phyloP scores from a whole-genome alignment of 2,113 vertebrate species.

The Hucho hucho region DNA sequence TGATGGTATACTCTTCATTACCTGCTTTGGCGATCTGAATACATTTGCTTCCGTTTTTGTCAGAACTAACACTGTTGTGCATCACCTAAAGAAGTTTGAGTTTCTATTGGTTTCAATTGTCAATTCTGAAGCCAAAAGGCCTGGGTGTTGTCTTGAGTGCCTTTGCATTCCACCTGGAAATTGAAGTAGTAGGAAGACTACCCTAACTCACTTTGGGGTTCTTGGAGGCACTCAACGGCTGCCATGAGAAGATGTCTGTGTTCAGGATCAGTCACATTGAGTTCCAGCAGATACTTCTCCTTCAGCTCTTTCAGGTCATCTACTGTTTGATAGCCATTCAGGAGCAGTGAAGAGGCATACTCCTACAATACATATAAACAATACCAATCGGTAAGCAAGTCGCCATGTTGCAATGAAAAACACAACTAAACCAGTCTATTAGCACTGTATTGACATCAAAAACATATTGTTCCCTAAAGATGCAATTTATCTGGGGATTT shows the following conservation, averaged over 20 bases:
- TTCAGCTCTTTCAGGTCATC: conserved; percentile 86
- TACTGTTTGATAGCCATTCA: conserved; percentile 85
- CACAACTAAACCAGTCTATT: too few species aligned
- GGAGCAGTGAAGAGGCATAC: conserved; percentile 78
- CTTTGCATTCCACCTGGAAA: background rate
- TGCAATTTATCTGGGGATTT: too few species aligned
- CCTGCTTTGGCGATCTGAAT: too few species aligned
- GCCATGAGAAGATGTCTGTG: conserved; percentile 80
- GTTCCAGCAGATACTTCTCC: conserved; percentile 84
- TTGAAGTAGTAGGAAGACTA: background rate
- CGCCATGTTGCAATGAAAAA: background rate
- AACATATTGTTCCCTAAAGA: too few species aligned
- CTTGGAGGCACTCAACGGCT: conserved; percentile 78
- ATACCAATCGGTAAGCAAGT: background rate
- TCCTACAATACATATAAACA: conserved; percentile 67
- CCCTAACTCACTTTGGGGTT: conserved; percentile 78
- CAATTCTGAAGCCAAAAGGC: too few species aligned
- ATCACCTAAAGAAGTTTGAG: too few species aligned
- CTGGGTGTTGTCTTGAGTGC: conserved; percentile 10
- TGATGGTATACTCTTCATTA: too few species aligned
- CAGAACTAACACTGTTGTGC: too few species aligned
- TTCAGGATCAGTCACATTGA: conserved; percentile 85
- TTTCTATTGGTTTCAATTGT: too few species aligned
- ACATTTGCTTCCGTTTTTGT: too few species aligned
- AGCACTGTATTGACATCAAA: background rate